Conservation (phyloP, 2,888 invertebrate genomes). For the Limnephilus lunatus region DNA sequence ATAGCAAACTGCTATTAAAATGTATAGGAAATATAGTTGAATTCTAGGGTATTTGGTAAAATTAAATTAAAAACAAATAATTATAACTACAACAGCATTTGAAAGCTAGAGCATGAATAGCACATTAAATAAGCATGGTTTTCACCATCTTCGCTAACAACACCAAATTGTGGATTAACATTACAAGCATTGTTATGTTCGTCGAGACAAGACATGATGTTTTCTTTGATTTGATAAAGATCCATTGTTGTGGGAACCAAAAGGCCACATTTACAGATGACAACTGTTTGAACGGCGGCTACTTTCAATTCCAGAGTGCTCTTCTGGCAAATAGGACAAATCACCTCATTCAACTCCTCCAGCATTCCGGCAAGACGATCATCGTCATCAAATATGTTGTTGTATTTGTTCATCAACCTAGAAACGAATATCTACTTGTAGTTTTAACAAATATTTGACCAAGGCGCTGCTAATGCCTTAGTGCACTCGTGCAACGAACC, state of each 20-base stretch:
- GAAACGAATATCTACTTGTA: constrained; percentile 66
- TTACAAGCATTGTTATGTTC: constrained; percentile 57
- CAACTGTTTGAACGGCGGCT: constrained; percentile 54
- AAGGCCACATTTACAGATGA: constrained; percentile 69
- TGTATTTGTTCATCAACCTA: constrained; percentile 69
- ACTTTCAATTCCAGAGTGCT: constrained; percentile 66
- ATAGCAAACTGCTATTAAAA: too few relatives aligned
- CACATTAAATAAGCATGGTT: constrained; percentile 68
- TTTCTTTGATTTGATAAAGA: constrained; percentile 67
- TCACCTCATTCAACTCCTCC: constrained; percentile 67
- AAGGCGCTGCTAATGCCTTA: too few relatives aligned
- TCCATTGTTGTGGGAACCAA: constrained; percentile 67
- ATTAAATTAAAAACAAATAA: constrained; percentile 39
- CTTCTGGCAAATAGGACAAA: constrained; percentile 72
- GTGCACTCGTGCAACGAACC: too few relatives aligned
- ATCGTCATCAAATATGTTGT: constrained; percentile 68
- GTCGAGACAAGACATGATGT: constrained; percentile 67
- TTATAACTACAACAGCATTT: constrained; percentile 66
- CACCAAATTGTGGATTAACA: constrained; percentile 68
- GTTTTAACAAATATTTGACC: not conserved
- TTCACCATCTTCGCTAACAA: constrained; percentile 68
- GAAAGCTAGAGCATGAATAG: constrained; percentile 68
- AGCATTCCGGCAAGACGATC: constrained; percentile 67
- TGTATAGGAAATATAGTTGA: too few relatives aligned
- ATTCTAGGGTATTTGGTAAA: not conserved